Evolutionary conservation across 2,888 invertebrate species (phyloP).

Genomic region (Thereva nobilitata): DNA sequence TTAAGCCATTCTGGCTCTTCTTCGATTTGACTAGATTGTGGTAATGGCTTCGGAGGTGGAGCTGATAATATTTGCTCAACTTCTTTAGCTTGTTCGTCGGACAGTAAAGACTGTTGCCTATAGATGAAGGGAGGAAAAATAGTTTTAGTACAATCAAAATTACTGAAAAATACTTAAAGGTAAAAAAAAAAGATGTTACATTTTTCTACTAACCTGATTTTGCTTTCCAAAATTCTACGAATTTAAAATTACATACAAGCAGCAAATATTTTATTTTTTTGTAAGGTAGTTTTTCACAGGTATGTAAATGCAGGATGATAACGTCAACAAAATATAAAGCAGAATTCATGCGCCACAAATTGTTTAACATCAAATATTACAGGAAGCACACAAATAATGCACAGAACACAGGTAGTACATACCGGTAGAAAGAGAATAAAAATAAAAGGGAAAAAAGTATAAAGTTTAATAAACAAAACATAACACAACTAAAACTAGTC

Average conservation of each 20-base stretch:
- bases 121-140: constrained; percentile 40
- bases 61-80: constrained; percentile 79
- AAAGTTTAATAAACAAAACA: constrained; percentile 23
- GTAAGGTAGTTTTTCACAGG: no score
- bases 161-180: constrained; percentile 25
- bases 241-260: constrained; percentile 39
- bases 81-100: constrained; percentile 90
- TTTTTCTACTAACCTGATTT: constrained; percentile 72
- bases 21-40: constrained; percentile 45
- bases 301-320: constrained; percentile 21
- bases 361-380: background rate
- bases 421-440: constrained; percentile 3
- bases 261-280: background rate
- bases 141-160: constrained; percentile 24
- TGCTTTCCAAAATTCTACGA: constrained; percentile 79
- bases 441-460: constrained; percentile 18
- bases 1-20: constrained; percentile 62
- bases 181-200: constrained; percentile 9
- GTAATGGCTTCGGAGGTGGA: constrained; percentile 58
- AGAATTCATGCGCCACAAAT: constrained; percentile 30
- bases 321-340: constrained; percentile 20
- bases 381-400: constrained; percentile 21
- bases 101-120: constrained; percentile 80
- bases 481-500: background rate
- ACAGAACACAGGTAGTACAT: constrained; percentile 7